Evolutionary conservation across 2,797 vertebrate genomes (phyloP).

Genomic region (Thunnus albacares): DNA sequence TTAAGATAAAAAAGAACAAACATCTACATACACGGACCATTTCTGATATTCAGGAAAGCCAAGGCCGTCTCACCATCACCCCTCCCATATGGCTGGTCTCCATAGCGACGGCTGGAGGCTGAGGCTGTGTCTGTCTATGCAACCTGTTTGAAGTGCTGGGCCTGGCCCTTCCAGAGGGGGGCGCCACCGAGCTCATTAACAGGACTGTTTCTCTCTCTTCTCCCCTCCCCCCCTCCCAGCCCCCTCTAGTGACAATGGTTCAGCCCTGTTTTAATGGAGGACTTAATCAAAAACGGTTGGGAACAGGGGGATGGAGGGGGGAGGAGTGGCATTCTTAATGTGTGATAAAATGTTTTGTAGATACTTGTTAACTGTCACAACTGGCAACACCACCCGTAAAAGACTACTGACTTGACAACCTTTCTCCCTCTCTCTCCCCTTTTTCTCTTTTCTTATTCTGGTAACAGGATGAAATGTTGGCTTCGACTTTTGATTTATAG

Average conservation of each 20-base stretch:
- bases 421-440: conserved; percentile 28
- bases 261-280: conserved; percentile 90
- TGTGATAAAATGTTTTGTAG: conserved; percentile 93
- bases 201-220: conserved; percentile 85
- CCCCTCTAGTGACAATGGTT: conserved; percentile 83
- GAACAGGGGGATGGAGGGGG: conserved; percentile 32
- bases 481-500: conserved; percentile 74
- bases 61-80: conserved; percentile 85
- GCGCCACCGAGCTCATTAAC: conserved; percentile 86
- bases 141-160: conserved; percentile 94
- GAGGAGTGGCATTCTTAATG: conserved; percentile 80
- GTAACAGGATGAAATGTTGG: conserved; percentile 89
- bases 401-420: conserved; percentile 98
- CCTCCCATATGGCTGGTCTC: conserved; percentile 93
- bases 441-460: conserved; percentile 84
- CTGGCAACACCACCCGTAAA: conserved; percentile 92
- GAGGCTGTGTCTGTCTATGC: conserved; percentile 96
- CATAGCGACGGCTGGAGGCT: conserved; percentile 94
- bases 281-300: conserved; percentile 79
- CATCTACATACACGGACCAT: conserved; percentile 83
- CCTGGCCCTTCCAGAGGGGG: conserved; percentile 88
- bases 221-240: conserved; percentile 12
- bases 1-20: conserved; percentile 62
- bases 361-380: conserved; percentile 93
- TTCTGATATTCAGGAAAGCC: conserved; percentile 98